phyloP scores from a whole-genome alignment of 2,888 invertebrate genomes.

The Morpho achilles region DNA sequence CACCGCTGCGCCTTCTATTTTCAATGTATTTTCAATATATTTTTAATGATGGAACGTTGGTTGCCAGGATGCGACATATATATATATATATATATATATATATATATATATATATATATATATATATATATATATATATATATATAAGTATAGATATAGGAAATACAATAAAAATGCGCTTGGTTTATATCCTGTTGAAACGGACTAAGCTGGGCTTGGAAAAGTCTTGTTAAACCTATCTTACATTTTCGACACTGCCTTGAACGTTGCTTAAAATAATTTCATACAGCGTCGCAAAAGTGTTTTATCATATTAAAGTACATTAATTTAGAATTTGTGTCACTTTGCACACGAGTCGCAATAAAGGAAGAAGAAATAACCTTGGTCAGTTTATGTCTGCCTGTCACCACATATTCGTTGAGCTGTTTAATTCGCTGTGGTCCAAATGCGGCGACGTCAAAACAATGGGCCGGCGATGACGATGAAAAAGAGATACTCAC shows the following conservation, averaged over 20 bases:
- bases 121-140: too few relatives aligned
- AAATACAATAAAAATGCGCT: too few relatives aligned
- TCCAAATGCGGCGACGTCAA: conserved; percentile 33
- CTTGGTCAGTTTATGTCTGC: conserved; percentile 30
- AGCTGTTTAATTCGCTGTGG: conserved; percentile 32
- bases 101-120: too few relatives aligned
- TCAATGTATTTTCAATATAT: too few relatives aligned
- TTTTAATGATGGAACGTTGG: too few relatives aligned
- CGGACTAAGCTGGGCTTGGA: too few relatives aligned
- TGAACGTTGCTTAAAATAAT: conserved; percentile 11
- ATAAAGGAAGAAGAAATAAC: conserved; percentile 22
- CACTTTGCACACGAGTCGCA: not conserved
- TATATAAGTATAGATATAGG: too few relatives aligned
- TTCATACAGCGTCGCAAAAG: conserved; percentile 6
- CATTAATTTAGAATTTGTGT: conserved; percentile 6
- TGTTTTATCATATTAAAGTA: not conserved
- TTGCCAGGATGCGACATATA: too few relatives aligned
- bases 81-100: too few relatives aligned
- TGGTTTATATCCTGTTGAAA: too few relatives aligned
- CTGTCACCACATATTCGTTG: conserved; percentile 25
- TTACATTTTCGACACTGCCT: not conserved
- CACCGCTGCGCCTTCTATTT: too few relatives aligned
- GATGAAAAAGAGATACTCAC: conserved; percentile 15
- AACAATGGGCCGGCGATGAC: conserved; percentile 35
- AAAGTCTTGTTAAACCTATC: too few relatives aligned